A percentile compares a stretch with the other conserved stretches of the same genome.
Conservation (phyloP, 2,113 vertebrate genomes). For the Elachura formosa region DNA sequence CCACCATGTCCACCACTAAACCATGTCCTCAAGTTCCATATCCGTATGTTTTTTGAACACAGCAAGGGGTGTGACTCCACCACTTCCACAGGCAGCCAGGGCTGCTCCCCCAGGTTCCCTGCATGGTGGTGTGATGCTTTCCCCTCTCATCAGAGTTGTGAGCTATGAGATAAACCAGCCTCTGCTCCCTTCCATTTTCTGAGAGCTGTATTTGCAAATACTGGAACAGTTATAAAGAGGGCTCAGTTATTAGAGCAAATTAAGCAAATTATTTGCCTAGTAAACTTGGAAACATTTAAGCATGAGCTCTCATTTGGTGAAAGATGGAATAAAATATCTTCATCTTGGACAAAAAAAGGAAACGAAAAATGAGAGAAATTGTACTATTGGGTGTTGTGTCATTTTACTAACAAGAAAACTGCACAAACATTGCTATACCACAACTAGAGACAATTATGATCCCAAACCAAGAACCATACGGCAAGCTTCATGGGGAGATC, state of each 20-base stretch:
- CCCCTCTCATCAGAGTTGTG: background rate
- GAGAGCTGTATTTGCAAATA: background rate
- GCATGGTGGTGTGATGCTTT: accelerated
- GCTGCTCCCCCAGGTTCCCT: background rate
- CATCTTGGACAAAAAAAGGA: background rate
- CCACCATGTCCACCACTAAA: background rate
- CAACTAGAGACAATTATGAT: background rate
- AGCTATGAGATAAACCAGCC: background rate
- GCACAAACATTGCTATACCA: background rate
- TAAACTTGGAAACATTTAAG: background rate
- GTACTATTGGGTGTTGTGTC: background rate
- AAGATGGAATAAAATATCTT: background rate
- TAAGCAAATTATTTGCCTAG: background rate
- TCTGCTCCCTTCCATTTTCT: background rate
- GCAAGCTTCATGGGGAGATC: background rate
- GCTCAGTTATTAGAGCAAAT: background rate
- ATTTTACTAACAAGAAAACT: background rate
- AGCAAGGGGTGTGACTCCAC: background rate
- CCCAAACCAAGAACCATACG: background rate
- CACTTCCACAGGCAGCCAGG: background rate
- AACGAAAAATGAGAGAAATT: background rate
- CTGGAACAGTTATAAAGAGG: background rate
- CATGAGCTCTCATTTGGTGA: background rate
- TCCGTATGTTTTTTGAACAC: background rate
- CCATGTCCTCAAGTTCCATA: background rate